Evolutionary conservation across 2,888 invertebrate genomes (phyloP), one percentile per base, ranked within the genome.

Genomic region (Therioaphis trifolii): DNA sequence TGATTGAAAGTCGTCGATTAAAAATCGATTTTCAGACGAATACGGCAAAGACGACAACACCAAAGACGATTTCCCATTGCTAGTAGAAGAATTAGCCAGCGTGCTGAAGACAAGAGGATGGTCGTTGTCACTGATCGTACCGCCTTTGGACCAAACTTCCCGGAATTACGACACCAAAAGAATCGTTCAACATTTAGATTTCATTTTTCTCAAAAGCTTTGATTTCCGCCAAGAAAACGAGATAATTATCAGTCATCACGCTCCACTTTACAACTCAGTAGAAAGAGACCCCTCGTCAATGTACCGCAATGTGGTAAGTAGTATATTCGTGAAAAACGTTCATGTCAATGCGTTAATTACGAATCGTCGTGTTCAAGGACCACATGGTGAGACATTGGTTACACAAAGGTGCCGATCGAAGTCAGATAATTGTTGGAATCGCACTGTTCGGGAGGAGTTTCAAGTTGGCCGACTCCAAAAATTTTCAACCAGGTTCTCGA

Each of bases 361-460:
- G 14, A 55, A 55, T 2, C 4, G 15, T 63, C 27, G 5, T 29
- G 18, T 15, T 85, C 1, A 76, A 87, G 87, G 87, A 96, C 88
- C 94, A 93, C 88, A 95, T 96, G 0, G 93, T 96, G 68, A 93
- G 94, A 87, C 93, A 94, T 89, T 95, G 96, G 89, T 87, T 95
- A 52, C 92, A 93, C 87, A 92, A 92, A 86, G 96, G 96, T 1
- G 95, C 95, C 0, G 93, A 94, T 80, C 90, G 92, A 0, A 91
- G 93, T 86, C 96, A 96, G 89, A 88, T 96, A 14, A 93, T 96
- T 2, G 89, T 96, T 5, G 96, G 96, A 27, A 94, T 96, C 75
- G 96, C 96, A 1, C 95, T 96, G 0, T 96, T 96, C 87, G 96
- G 94, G 0, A 91, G 93, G 84, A 92, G 93, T 15, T 95, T 94